Percentiles rank a stretch among this genome's conserved stretches.
Conservation (phyloP, 1,140 invertebrate genomes). For the Drosophila bipectinata region DNA sequence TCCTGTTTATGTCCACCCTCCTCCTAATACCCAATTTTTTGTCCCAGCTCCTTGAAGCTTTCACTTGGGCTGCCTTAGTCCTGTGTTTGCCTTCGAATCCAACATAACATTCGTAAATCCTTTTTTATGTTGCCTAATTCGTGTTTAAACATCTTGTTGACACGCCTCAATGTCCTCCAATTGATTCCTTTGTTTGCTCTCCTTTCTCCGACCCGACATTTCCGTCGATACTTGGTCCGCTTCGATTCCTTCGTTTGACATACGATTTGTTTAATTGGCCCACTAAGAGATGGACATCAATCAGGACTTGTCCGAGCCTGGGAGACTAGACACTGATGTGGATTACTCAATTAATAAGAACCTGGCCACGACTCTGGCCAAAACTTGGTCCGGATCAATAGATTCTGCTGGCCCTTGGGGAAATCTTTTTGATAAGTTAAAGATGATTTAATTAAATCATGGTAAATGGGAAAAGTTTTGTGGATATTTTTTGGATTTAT, state of each 20-base stretch:
- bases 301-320: conserved; percentile 41
- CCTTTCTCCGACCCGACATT: conserved; percentile 7
- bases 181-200: conserved; percentile 14
- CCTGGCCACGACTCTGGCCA: conserved; percentile 11
- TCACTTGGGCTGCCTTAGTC: conserved; percentile 10
- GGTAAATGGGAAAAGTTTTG: background rate
- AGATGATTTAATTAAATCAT: conserved; percentile 14
- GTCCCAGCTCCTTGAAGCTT: conserved; percentile 31
- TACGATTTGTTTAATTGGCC: conserved; percentile 79
- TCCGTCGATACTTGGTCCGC: conserved; percentile 38
- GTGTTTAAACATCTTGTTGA: conserved; percentile 81
- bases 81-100: conserved; percentile 68
- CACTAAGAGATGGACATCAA: conserved; percentile 74
- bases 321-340: conserved; percentile 39
- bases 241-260: conserved; percentile 41
- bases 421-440: conserved; percentile 20
- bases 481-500: no score
- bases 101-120: conserved; percentile 70
- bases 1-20: conserved; percentile 67
- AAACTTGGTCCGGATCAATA: conserved; percentile 11
- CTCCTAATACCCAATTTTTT: conserved; percentile 8
- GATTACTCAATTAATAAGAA: conserved; percentile 56
- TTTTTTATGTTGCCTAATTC: conserved; percentile 80
- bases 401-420: background rate
- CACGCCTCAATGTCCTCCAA: conserved; percentile 47